Percentiles rank a stretch among this genome's conserved stretches.
These are phyloP conservation scores for rat (Rattus norvegicus) DNA, from an alignment of 2,113 vertebrate species.

Conservation along the genomic window GRCr8 NC_086021.1:42412001-42412500, in stretches of 20 bases:
- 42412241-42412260: neutral
- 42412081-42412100: neutral
- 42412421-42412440: too few relatives aligned
- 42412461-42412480: too few relatives aligned
- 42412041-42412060: neutral
- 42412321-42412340: too few relatives aligned
- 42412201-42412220: neutral
- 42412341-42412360: too few relatives aligned
- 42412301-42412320: too few relatives aligned
- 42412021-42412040: constrained; percentile 15
- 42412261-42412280: too few relatives aligned
- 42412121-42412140: neutral
- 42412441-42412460: too few relatives aligned
- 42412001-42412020: constrained; percentile 38
- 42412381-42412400: too few relatives aligned
- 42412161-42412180: neutral
- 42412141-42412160: neutral
- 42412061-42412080: constrained; percentile 5
- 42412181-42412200: neutral
- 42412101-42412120: neutral
- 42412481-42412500: too few relatives aligned
- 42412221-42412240: neutral
- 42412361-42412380: too few relatives aligned
- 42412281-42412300: too few relatives aligned
- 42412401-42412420: too few relatives aligned